Evolutionary conservation across 2,888 invertebrate genomes (phyloP).

Genomic region (Clunio marinus): DNA sequence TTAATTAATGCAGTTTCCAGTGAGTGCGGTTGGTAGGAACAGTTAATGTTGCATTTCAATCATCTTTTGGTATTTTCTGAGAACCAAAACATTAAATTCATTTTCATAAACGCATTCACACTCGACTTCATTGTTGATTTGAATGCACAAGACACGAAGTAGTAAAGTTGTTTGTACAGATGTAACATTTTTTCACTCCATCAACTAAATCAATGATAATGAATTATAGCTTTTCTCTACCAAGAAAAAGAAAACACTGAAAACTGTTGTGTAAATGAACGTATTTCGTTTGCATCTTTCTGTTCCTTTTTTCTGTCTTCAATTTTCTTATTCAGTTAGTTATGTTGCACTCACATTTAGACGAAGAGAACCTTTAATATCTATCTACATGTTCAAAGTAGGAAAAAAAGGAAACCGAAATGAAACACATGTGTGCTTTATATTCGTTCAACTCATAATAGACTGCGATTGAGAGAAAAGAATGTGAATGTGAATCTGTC

Average conservation of each 20-base stretch:
- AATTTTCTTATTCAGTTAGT: no score
- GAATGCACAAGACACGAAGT: background rate
- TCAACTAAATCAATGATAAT: conserved; percentile 37
- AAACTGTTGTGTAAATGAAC: conserved; percentile 21
- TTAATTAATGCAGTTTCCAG: conserved; percentile 18
- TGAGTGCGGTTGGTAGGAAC: background rate
- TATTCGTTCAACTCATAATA: conserved; percentile 5
- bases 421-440: background rate
- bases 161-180: conserved; percentile 35
- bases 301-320: no score
- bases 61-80: background rate
- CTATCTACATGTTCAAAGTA: background rate
- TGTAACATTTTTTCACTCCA: conserved; percentile 35
- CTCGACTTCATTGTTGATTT: background rate
- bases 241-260: conserved; percentile 12
- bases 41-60: background rate
- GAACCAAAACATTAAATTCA: background rate
- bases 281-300: background rate
- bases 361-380: no score
- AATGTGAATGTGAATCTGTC: no score
- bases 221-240: conserved; percentile 17
- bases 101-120: conserved; percentile 3
- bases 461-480: background rate
- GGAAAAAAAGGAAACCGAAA: background rate
- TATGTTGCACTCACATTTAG: no score